Evolutionary conservation across 2,113 vertebrate species (phyloP).

Genomic region (Phoenicopterus ruber): DNA sequence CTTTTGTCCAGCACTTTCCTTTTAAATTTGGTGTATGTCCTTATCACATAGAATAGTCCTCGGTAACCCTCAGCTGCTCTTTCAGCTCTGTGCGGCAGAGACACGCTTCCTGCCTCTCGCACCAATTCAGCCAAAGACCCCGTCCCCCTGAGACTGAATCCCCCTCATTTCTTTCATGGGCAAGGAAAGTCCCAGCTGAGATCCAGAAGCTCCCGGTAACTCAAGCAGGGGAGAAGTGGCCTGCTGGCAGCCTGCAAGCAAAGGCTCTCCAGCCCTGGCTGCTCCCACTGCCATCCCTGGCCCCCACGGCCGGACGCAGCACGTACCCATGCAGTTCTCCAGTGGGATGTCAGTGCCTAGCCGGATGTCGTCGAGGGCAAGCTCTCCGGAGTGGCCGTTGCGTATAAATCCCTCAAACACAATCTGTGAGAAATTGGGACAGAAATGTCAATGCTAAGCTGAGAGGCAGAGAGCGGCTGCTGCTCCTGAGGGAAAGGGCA

Average conservation of each 20-base stretch:
- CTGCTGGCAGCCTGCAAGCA: neutral
- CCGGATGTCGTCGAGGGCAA: conserved; percentile 92
- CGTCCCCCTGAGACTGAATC: neutral
- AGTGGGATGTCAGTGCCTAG: conserved; percentile 86
- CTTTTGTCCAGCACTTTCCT: conserved; percentile 56
- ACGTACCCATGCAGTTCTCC: conserved; percentile 93
- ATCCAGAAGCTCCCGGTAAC: neutral
- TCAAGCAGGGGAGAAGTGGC: neutral
- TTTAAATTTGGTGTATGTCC: conserved; percentile 25
- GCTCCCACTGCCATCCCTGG: neutral
- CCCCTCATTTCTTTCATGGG: neutral
- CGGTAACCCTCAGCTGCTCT: neutral
- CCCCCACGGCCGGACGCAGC: accelerated
- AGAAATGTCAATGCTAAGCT: neutral
- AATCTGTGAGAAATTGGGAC: conserved; percentile 75
- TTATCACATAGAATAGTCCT: neutral
- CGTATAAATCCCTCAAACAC: conserved; percentile 93
- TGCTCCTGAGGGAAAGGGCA: neutral
- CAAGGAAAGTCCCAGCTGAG: neutral
- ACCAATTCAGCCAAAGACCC: neutral
- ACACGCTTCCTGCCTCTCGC: neutral
- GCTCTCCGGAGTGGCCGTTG: conserved; percentile 82
- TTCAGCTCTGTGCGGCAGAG: neutral
- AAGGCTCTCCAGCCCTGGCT: neutral
- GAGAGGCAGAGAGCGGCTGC: neutral